A percentile compares a stretch with the other conserved stretches of the same genome.
These are phyloP conservation scores for Scaptomyza montana DNA, from an alignment of 1,140 invertebrate genomes.

Conservation along the genomic window DNA sequence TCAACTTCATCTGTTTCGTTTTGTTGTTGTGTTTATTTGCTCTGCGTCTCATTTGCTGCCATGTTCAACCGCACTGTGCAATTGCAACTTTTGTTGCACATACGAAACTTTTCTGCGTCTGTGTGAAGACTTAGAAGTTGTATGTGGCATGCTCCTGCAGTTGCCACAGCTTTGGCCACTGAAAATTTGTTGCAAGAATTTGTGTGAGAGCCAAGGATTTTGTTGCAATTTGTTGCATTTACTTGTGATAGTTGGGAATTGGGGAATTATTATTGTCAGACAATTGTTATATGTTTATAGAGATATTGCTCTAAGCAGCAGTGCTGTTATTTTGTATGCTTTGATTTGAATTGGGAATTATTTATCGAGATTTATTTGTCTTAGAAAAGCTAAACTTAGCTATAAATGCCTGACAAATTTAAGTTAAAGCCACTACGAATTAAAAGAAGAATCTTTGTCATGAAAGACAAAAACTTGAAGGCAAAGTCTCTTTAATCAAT, in stretches of 20 bases:
- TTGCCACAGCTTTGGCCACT: constrained; percentile 15
- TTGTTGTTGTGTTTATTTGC: constrained; percentile 1
- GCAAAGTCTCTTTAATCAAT: no score
- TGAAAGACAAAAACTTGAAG: no score
- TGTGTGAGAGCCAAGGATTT: constrained; percentile 2
- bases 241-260: constrained; percentile 7
- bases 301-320: background rate
- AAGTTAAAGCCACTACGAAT: no score
- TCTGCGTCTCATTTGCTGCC: constrained; percentile 2
- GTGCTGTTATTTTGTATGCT: background rate
- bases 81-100: constrained; percentile 34
- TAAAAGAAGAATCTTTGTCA: no score
- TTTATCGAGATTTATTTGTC: no score
- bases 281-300: background rate
- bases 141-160: background rate
- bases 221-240: constrained; percentile 15
- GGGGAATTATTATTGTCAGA: constrained; percentile 1
- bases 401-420: no score
- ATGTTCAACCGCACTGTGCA: constrained; percentile 6
- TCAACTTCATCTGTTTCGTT: background rate
- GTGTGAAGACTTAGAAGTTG: background rate
- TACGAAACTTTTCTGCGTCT: background rate
- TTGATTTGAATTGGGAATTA: background rate
- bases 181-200: constrained; percentile 6
- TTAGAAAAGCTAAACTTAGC: no score